phyloP scores from a whole-genome alignment of 2,888 invertebrate species.

The Bellardia bayeri region DNA sequence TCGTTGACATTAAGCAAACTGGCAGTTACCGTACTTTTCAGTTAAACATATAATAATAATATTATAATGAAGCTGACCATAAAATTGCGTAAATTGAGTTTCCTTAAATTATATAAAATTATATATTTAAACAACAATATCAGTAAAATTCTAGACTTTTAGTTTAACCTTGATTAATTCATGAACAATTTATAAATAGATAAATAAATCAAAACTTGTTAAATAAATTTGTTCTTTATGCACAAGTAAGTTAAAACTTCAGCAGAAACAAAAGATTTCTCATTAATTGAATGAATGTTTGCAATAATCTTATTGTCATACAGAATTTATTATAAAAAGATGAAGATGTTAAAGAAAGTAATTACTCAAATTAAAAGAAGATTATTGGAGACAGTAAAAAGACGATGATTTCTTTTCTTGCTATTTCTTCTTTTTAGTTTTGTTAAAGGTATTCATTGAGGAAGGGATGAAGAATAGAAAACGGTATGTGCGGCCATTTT shows the following conservation, averaged over 20 bases:
- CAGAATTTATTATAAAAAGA: neutral
- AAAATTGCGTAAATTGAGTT: too few relatives aligned
- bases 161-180: too few relatives aligned
- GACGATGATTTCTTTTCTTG: slow-evolving; percentile 34
- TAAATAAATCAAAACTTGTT: too few relatives aligned
- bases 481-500: slow-evolving; percentile 82
- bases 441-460: slow-evolving; percentile 56
- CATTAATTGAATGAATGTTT: neutral
- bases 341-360: slow-evolving; percentile 45
- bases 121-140: too few relatives aligned
- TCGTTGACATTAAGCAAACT: too few relatives aligned
- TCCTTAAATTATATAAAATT: too few relatives aligned
- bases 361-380: slow-evolving; percentile 61
- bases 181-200: too few relatives aligned
- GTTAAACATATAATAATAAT: too few relatives aligned
- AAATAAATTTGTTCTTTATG: too few relatives aligned
- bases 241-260: neutral
- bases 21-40: too few relatives aligned
- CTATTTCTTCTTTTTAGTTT: slow-evolving; percentile 43
- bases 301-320: neutral
- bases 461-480: slow-evolving; percentile 73
- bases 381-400: slow-evolving; percentile 48
- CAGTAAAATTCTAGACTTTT: too few relatives aligned
- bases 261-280: neutral
- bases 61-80: too few relatives aligned